These are phyloP conservation scores for Aythya baeri DNA, from an alignment of 2,113 vertebrate species.

Conservation along the genomic window DNA sequence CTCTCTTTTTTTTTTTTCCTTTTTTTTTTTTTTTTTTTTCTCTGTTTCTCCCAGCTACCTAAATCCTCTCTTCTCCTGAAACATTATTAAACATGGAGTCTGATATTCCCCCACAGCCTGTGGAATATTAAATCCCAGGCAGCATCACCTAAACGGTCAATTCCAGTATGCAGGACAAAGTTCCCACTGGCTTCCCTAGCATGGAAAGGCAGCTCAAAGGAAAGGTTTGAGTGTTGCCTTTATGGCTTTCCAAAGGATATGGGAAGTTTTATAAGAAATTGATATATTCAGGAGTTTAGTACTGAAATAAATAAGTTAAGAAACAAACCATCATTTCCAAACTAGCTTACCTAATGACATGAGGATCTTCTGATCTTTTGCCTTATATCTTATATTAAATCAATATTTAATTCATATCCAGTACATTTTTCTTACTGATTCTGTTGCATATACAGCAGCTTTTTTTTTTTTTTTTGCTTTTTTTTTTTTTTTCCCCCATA, in stretches of 20 bases:
- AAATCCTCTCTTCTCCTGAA: neutral
- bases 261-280: neutral
- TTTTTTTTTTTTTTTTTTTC: neutral
- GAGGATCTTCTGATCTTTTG: neutral
- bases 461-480: neutral
- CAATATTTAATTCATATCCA: neutral
- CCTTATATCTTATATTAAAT: neutral
- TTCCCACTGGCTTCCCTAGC: neutral
- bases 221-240: neutral
- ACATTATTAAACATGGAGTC: neutral
- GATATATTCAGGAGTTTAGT: neutral
- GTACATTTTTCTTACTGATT: neutral
- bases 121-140: neutral
- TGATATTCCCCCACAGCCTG: neutral
- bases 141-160: accelerated
- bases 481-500: neutral
- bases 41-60: neutral
- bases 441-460: slow-evolving; percentile 13
- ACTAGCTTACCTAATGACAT: accelerated
- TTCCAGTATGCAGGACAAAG: neutral
- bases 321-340: neutral
- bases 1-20: too few species aligned
- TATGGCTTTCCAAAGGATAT: neutral
- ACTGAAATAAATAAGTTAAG: neutral
- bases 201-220: neutral